Conservation (phyloP, 2,888 invertebrate genomes). For the Mechanitis mazaeus region DNA sequence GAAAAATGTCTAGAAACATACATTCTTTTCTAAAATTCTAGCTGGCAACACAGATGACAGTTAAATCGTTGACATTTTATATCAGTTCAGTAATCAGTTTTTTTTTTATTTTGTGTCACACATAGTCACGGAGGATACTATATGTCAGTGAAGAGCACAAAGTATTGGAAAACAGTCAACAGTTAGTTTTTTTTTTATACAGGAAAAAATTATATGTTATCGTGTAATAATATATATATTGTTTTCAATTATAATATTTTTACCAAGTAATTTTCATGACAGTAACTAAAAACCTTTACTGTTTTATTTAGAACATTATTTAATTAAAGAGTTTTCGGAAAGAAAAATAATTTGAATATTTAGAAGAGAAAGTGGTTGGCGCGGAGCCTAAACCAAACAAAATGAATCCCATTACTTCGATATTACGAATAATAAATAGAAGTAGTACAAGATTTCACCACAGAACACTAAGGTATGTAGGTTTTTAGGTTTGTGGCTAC, state of each 20-base stretch:
- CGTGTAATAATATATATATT: neutral
- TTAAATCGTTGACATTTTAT: no score
- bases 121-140: no score
- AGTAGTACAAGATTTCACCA: conserved; percentile 8
- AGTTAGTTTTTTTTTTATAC: neutral
- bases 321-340: neutral
- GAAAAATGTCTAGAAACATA: no score
- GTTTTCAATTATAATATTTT: neutral
- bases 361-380: conserved; percentile 29
- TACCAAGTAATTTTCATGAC: no score
- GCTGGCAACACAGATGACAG: no score
- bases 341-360: conserved; percentile 5
- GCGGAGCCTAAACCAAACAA: conserved; percentile 19
- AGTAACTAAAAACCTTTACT: no score
- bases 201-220: neutral
- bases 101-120: no score
- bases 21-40: no score
- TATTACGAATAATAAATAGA: conserved; percentile 19
- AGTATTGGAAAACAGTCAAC: neutral
- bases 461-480: conserved; percentile 17
- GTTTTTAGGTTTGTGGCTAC: neutral
- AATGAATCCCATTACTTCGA: conserved; percentile 18
- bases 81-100: no score
- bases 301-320: neutral
- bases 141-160: no score